phyloP scores from a whole-genome alignment of 2,113 vertebrate genomes.

The Arothron firmamentum region DNA sequence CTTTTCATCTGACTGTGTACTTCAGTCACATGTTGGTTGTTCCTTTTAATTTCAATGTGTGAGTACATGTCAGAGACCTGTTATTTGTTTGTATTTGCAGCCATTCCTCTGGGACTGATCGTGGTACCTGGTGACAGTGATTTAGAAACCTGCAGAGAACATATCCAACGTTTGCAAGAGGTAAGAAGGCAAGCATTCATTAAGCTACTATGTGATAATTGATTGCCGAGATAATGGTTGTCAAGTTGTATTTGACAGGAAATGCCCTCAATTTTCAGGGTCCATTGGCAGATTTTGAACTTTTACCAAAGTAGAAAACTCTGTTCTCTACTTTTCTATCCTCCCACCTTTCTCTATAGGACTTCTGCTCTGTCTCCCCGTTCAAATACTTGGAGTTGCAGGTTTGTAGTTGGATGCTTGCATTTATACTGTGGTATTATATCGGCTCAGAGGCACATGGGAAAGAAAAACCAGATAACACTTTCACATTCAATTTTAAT shows the following conservation, averaged over 20 bases:
- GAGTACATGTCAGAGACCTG: too few species aligned
- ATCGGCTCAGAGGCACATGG: slow-evolving; percentile 27
- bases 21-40: background rate
- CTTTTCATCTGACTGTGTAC: too few species aligned
- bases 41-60: too few species aligned
- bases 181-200: too few species aligned
- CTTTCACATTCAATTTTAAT: too few species aligned
- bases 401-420: slow-evolving; percentile 72
- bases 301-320: background rate
- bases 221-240: too few species aligned
- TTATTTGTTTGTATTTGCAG: slow-evolving; percentile 29
- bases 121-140: slow-evolving; percentile 85
- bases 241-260: too few species aligned
- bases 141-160: slow-evolving; percentile 85
- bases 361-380: slow-evolving; percentile 75
- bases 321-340: slow-evolving; percentile 9
- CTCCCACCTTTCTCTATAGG: slow-evolving; percentile 67
- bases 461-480: slow-evolving; percentile 1
- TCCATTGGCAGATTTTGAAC: background rate
- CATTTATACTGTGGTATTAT: slow-evolving; percentile 8
- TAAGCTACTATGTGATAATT: too few species aligned
- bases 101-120: slow-evolving; percentile 83
- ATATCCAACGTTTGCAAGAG: slow-evolving; percentile 85
- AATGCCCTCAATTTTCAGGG: too few species aligned
- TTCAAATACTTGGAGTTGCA: slow-evolving; percentile 72